Evolutionary conservation across 2,113 vertebrate genomes (phyloP).

Genomic region (Megaceryle torquata): DNA sequence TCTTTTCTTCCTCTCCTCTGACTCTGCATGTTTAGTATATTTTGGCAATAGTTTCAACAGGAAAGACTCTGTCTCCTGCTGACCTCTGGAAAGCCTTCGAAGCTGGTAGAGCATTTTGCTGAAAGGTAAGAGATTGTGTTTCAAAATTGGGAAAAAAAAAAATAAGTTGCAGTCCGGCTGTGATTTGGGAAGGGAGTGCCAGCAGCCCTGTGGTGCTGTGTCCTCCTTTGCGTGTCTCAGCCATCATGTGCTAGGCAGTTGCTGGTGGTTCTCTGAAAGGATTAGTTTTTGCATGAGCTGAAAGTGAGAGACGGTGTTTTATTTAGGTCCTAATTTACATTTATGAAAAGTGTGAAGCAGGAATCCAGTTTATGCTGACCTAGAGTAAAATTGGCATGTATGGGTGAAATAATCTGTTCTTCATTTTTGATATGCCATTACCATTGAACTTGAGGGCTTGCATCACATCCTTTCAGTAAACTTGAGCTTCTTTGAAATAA

Average conservation of each 20-base stretch:
- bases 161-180: background rate
- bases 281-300: background rate
- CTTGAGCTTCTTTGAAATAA: background rate
- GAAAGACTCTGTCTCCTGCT: background rate
- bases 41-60: background rate
- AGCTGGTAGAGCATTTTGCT: background rate
- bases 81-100: background rate
- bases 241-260: background rate
- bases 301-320: background rate
- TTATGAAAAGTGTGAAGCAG: background rate
- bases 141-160: background rate
- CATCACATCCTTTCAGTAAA: background rate
- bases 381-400: background rate
- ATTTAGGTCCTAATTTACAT: background rate
- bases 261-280: background rate
- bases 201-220: fast-evolving
- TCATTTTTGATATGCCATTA: background rate
- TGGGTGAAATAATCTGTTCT: background rate
- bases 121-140: background rate
- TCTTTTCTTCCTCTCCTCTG: background rate
- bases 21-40: background rate
- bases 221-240: background rate
- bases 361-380: background rate
- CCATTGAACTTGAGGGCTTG: background rate
- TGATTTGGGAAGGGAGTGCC: fast-evolving